phyloP scores from a whole-genome alignment of 2,113 vertebrate species.

The Struthidea cinerea region DNA sequence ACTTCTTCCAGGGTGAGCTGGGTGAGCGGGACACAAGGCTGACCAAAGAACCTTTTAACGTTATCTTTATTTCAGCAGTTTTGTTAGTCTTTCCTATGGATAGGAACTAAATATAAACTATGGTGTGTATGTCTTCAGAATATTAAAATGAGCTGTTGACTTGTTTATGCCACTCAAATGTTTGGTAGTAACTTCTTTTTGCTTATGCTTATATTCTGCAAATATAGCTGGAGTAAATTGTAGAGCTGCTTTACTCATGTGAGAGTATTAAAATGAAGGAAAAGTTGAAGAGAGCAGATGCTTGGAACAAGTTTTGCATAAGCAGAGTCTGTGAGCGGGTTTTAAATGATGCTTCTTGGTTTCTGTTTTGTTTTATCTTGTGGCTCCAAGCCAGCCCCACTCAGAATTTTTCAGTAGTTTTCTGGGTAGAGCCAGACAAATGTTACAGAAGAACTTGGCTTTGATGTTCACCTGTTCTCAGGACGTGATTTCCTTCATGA shows the following conservation, averaged over 20 bases:
- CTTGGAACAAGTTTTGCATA: background rate
- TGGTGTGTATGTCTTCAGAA: background rate
- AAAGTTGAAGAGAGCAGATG: conserved; percentile 40
- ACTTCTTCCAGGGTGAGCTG: background rate
- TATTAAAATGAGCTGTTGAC: background rate
- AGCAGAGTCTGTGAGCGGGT: background rate
- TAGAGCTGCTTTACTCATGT: background rate
- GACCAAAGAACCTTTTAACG: background rate
- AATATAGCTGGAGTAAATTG: conserved; percentile 3
- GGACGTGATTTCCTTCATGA: background rate
- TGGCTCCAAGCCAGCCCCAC: background rate
- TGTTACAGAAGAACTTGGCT: background rate
- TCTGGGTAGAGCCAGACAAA: background rate
- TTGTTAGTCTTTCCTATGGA: background rate
- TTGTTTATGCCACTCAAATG: background rate
- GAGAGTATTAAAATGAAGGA: background rate
- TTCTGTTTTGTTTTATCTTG: conserved; percentile 5
- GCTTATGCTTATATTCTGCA: background rate
- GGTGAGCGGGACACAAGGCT: fast-evolving
- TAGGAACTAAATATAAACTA: background rate
- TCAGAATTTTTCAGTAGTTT: background rate
- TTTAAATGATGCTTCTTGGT: background rate
- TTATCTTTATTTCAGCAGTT: background rate
- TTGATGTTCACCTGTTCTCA: background rate
- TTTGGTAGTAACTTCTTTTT: conserved; percentile 12